Evolutionary conservation across 2,888 invertebrate species (phyloP).

Genomic region (Notodonta dromedarius): DNA sequence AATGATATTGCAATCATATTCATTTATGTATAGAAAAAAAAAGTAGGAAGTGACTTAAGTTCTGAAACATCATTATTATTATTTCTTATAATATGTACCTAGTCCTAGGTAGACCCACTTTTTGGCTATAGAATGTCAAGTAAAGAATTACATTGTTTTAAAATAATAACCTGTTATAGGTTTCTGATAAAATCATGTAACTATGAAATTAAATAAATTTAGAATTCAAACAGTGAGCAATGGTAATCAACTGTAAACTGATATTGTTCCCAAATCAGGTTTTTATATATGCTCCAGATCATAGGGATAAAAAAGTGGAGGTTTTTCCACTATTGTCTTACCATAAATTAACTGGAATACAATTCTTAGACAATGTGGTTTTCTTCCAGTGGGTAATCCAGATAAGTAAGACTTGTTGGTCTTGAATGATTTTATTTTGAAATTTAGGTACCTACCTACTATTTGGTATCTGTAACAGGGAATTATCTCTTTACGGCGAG

Average conservation of each 20-base stretch:
- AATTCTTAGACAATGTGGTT: slow-evolving; percentile 19
- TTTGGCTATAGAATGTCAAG: too few species aligned
- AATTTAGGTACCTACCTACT: slow-evolving; percentile 7
- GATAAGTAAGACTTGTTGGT: slow-evolving; percentile 37
- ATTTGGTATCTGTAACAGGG: slow-evolving; percentile 23
- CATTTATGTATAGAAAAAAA: too few species aligned
- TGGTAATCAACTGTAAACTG: not conserved
- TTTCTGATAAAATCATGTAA: not conserved
- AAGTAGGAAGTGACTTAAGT: too few species aligned
- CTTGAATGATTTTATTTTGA: slow-evolving; percentile 44
- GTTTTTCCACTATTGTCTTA: not conserved
- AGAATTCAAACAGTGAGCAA: not conserved
- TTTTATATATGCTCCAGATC: not conserved
- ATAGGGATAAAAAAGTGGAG: too few species aligned
- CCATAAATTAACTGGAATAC: not conserved
- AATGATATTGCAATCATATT: too few species aligned
- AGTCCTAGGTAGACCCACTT: too few species aligned
- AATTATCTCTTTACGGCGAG: slow-evolving; percentile 20
- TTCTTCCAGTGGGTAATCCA: slow-evolving; percentile 44
- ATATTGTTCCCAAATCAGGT: not conserved
- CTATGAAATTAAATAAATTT: slow-evolving; percentile 1
- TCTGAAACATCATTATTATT: too few species aligned
- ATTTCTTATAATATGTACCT: too few species aligned
- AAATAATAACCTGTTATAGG: not conserved
- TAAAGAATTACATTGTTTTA: not conserved